A percentile compares a stretch with the other conserved stretches of the same genome.
Conservation (phyloP, 1,140 invertebrate genomes). For the Orius insidiosus region DNA sequence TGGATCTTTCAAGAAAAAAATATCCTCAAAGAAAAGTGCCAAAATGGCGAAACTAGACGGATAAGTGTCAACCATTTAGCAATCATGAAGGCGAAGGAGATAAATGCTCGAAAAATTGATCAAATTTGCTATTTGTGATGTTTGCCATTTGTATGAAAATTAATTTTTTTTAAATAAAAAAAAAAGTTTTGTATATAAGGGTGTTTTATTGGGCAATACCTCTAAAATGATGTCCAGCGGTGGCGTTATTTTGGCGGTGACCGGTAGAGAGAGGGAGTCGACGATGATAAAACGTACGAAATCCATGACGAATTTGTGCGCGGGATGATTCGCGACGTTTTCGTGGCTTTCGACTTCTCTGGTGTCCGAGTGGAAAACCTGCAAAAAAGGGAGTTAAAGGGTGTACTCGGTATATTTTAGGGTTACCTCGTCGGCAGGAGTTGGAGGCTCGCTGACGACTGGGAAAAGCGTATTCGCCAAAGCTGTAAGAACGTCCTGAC, state of each 20-base stretch:
- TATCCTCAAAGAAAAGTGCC: too few species aligned
- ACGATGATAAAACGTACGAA: slow-evolving; percentile 85
- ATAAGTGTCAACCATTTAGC: too few species aligned
- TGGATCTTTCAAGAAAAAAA: too few species aligned
- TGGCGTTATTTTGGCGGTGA: slow-evolving; percentile 45
- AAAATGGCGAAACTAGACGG: too few species aligned
- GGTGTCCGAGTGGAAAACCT: slow-evolving; percentile 10
- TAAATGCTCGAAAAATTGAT: too few species aligned
- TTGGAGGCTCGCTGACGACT: slow-evolving; percentile 28
- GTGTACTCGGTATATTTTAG: not conserved
- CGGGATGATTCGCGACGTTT: slow-evolving; percentile 44
- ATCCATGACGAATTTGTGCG: slow-evolving; percentile 82
- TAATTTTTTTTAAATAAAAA: too few species aligned
- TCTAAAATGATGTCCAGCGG: slow-evolving; percentile 79
- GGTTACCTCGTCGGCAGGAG: slow-evolving; percentile 35
- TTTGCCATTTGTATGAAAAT: too few species aligned
- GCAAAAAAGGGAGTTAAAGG: too few species aligned
- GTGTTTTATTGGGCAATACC: slow-evolving; percentile 26
- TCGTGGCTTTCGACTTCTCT: slow-evolving; percentile 4
- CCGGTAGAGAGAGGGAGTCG: slow-evolving; percentile 71
- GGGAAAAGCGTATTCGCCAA: slow-evolving; percentile 77
- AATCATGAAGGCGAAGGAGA: too few species aligned
- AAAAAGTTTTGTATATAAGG: too few species aligned
- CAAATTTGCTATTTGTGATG: too few species aligned
- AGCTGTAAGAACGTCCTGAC: slow-evolving; percentile 72